Percentiles rank a stretch among this genome's conserved stretches.
Evolutionary conservation across 2,888 invertebrate genomes (phyloP).

Genomic region (Melipona beecheii): DNA sequence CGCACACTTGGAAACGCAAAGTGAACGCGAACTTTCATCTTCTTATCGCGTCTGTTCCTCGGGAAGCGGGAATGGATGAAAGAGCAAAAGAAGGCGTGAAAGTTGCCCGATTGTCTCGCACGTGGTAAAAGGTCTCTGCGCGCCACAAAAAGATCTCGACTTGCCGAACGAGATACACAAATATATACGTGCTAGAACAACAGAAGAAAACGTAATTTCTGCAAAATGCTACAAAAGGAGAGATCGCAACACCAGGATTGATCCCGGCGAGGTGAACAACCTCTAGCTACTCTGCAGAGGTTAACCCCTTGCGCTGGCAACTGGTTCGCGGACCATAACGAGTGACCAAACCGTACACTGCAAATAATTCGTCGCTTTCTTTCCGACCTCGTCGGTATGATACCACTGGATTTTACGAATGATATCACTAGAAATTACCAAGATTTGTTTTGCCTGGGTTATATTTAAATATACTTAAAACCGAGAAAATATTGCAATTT

Average conservation of each 20-base stretch:
- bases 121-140: constrained; percentile 13
- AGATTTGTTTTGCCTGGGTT: too few relatives aligned
- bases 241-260: neutral
- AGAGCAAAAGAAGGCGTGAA: constrained; percentile 44
- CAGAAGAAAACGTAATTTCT: too few relatives aligned
- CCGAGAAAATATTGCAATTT: too few relatives aligned
- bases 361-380: too few relatives aligned
- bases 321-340: too few relatives aligned
- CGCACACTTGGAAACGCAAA: neutral
- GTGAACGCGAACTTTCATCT: constrained; percentile 37
- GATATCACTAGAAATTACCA: too few relatives aligned
- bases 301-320: too few relatives aligned
- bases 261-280: neutral
- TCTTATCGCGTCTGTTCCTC: neutral
- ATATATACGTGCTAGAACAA: neutral
- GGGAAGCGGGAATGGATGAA: neutral
- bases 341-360: too few relatives aligned
- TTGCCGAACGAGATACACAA: constrained; percentile 1
- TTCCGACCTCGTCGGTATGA: too few relatives aligned
- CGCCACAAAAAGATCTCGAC: constrained; percentile 16
- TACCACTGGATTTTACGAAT: too few relatives aligned
- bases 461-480: too few relatives aligned
- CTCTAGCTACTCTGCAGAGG: neutral
- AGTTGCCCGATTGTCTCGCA: constrained; percentile 42
- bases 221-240: neutral